Evolutionary conservation across 2,888 invertebrate genomes (phyloP), one percentile per base, ranked within the genome.

Genomic region (Schizaphis graminum): DNA sequence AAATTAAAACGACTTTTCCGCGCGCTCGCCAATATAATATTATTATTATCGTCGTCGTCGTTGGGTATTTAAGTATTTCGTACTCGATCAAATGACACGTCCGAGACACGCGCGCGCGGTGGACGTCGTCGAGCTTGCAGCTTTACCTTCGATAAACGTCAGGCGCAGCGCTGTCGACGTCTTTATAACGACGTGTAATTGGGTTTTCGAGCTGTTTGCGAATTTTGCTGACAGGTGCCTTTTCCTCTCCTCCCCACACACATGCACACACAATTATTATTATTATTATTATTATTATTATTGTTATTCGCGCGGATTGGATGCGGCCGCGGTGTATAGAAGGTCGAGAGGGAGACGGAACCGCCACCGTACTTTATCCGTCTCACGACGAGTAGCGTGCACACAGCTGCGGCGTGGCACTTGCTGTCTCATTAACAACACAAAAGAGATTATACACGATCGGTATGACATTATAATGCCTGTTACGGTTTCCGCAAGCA

Each of bases 151-250:
- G 93, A 93, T 93, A 89, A 93, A 93, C 77, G 93, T 93, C 93
- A 89, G 44, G 13, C n/a, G 89, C 93, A 93, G 89, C 88, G 67
- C 49, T 53, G 89, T 61, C 57, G 85, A 57, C 26, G 47, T 49
- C 56, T 57, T 77, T 44, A 53, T 56, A 56, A 49, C 5, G n/a
- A 61, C 90, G 44, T 44, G 16, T 89, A 93, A 93, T 93, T 77
- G 93, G 84, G 56, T 56, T 88, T 57, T 67, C 84, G n/a, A 44
- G 28, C 16, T 13, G 57, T 57, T 44, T 26, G 84, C 57, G 77
- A 53, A 93, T 84, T 77, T 56, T 47, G 61, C 61, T 93, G 93
- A 93, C 93, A 90, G 93, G 93, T 90, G 93, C 90, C 89, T 35
- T 28, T 56, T 53, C 28, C 91, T 57, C 24, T 47, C n/a, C 77